Evolutionary conservation across 2,888 invertebrate genomes (phyloP).

Genomic region (Oasisia sp.): DNA sequence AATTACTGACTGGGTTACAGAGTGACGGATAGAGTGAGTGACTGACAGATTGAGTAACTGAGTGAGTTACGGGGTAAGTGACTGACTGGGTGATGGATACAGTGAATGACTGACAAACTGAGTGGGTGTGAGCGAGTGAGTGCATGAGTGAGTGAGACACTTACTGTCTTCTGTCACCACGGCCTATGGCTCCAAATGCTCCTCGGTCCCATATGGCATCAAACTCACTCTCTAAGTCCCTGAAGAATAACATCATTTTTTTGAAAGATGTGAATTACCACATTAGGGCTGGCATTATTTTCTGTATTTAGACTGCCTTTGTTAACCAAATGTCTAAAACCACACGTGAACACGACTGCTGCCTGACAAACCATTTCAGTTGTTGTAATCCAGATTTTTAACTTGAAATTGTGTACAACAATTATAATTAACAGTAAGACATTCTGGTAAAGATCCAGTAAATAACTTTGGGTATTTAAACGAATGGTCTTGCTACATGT

Average conservation of each 20-base stretch:
- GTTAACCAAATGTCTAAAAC: not conserved
- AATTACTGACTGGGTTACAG: conserved; percentile 25
- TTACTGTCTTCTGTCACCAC: not conserved
- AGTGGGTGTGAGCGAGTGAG: not conserved
- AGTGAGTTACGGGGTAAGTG: not conserved
- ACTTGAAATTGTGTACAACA: too few species aligned
- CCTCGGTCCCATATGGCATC: not conserved
- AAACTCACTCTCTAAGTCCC: not conserved
- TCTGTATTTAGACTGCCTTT: not conserved
- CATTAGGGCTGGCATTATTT: not conserved
- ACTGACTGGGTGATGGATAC: not conserved
- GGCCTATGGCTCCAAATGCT: not conserved
- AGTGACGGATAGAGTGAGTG: conserved; percentile 26
- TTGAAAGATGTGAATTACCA: not conserved
- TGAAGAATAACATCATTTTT: not conserved
- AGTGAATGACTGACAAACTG: conserved; percentile 25
- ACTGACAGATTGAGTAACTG: too few species aligned
- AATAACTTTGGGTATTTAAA: too few species aligned
- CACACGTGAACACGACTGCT: not conserved
- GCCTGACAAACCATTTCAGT: too few species aligned
- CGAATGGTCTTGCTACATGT: too few species aligned
- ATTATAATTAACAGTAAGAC: too few species aligned
- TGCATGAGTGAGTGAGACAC: not conserved
- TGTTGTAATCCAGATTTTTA: too few species aligned
- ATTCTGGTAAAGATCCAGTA: too few species aligned